Conservation (phyloP, 2,888 invertebrate species). For the Eupsilia transversa region DNA sequence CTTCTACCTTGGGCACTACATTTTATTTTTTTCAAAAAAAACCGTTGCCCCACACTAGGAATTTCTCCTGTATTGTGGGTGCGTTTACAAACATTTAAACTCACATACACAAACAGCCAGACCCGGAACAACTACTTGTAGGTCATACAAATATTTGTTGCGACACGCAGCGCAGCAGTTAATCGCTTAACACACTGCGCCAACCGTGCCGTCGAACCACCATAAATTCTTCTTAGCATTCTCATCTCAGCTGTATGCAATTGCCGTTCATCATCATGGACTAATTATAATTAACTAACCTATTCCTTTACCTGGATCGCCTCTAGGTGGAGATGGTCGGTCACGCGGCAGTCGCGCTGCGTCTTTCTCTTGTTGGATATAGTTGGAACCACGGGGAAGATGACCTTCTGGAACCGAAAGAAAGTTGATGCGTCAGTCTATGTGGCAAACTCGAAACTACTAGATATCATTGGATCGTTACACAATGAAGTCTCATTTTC, state of each 20-base stretch:
- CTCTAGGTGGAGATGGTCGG: conserved; percentile 89
- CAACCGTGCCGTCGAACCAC: no score
- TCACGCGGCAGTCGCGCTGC: conserved; percentile 85
- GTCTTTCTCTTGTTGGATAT: conserved; percentile 92
- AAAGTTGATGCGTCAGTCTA: neutral
- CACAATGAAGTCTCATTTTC: neutral
- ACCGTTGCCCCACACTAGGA: no score
- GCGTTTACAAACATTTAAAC: no score
- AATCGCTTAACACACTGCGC: no score
- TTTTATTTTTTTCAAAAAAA: no score
- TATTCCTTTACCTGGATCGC: conserved; percentile 91
- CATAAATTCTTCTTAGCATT: neutral
- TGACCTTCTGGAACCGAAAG: conserved; percentile 94
- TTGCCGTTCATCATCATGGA: neutral
- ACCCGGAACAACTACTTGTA: no score
- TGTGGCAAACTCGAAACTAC: no score
- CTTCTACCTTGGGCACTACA: no score
- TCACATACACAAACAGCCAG: no score
- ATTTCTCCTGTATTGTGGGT: no score
- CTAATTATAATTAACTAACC: neutral
- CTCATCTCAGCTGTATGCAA: neutral
- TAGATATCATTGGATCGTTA: neutral
- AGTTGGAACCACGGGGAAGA: conserved; percentile 94
- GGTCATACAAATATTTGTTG: no score
- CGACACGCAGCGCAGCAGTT: no score